Evolutionary conservation across 2,797 vertebrate species (phyloP), one percentile per base, ranked within the genome.

Genomic region (Acomys russatus): DNA sequence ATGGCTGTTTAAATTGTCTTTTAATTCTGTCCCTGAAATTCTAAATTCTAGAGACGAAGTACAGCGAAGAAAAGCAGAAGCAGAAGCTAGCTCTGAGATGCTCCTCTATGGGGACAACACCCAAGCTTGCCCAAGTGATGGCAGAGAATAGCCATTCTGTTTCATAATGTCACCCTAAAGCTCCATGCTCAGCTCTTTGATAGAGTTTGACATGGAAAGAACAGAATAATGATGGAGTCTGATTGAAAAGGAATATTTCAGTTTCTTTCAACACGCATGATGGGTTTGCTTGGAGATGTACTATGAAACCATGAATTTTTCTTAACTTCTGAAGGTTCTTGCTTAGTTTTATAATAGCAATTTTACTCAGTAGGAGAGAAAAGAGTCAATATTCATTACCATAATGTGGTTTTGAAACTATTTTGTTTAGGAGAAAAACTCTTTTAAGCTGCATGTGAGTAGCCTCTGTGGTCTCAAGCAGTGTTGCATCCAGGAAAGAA

Each of bases 331-430:
- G 51, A 54, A 87, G 38, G 54, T 22, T 94, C 56, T 74, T 96
- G 79, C 49, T 96, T 96, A 94, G 92, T 74, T 95, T 94, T 91
- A 70, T 91, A 97, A 97, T 97, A 96, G 82, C 89, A 94, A 78
- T 97, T 97, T 97, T 97, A 94, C 89, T 18, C 92, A 97, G 94
- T 80, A 95, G 95, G 92, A 95, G 17, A 92, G 25, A 86, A 94
- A 59, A 91, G 44, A 94, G n/a, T 84, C 64, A 73, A 56, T 51
- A 85, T 92, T 73, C 51, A 91, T 95, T 30, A 89, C 38, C 49
- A 95, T 79, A 92, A 91, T 94, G 79, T 96, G 94, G 83, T 88
- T 96, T 92, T 68, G 51, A 83, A 94, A 87, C 28, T 90, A 63
- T 23, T 91, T 94, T 94, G 15, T 44, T 66, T 63, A 79, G 22